Evolutionary conservation across 1,140 invertebrate genomes (phyloP).

Genomic region (Bombus turneri): DNA sequence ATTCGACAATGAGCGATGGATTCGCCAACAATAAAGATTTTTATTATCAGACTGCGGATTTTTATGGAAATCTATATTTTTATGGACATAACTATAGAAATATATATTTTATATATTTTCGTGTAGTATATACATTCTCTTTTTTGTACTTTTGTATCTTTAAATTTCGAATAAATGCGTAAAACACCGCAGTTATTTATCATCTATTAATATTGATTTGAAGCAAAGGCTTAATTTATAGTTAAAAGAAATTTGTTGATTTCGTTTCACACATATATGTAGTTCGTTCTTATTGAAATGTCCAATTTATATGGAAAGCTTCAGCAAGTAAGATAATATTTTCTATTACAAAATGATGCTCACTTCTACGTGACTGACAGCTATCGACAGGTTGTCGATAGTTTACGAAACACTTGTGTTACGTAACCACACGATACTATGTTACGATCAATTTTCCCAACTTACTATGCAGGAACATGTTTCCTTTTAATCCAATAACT

Average conservation of each 20-base stretch:
- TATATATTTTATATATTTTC: too few species aligned
- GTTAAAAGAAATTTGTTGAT: neutral
- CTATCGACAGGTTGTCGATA: conserved; percentile 10
- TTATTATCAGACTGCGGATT: too few species aligned
- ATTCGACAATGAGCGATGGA: too few species aligned
- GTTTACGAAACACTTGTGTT: neutral
- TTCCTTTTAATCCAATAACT: too few species aligned
- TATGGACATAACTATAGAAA: too few species aligned
- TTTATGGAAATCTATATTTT: too few species aligned
- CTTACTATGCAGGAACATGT: neutral
- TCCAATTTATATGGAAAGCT: neutral
- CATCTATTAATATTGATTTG: neutral
- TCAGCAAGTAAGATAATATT: neutral
- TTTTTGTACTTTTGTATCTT: neutral
- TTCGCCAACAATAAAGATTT: too few species aligned
- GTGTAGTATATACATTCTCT: too few species aligned
- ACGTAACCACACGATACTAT: neutral
- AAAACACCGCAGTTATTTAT: neutral
- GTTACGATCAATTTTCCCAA: neutral
- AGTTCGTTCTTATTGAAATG: neutral
- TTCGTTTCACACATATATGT: neutral
- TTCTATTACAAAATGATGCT: conserved; percentile 5
- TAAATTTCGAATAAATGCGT: neutral
- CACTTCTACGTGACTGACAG: neutral
- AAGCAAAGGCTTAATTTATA: neutral